Base-by-base conservation (phyloP, 23 tunicate species). In the Aplidium turbinatum region DNA sequence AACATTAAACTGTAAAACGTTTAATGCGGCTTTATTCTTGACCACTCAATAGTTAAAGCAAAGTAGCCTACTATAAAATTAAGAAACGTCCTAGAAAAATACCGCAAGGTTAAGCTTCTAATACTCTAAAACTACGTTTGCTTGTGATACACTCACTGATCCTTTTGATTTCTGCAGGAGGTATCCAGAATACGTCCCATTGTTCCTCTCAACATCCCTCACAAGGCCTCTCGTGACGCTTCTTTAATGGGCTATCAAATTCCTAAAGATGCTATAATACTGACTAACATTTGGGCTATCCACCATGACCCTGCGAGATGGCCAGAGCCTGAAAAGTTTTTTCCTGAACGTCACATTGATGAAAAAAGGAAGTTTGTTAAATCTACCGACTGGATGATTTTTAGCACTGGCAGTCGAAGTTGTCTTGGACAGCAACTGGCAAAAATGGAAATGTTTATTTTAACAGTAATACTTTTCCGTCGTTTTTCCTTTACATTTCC, bases 361-460 rank as follows among this genome's bases (percentile, higher is more conserved):
- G 68, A n/a, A 29, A 58, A 81, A 21, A 87, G 95, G 33, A 75
- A 80, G 62, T 87, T 87, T 64, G 26, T 45, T 11, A 87, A 87
- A 65, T 56, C 70, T 2, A 63, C 70, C 19, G 31, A 65, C 55
- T 45, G 46, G 78, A 73, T 80, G 9, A 82, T 78, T 27, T 87
- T 81, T 47, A 60, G 53, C n/a, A 68, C 75, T 1, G 95, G 95
- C 30, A 46, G 73, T 0, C 48, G 95, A 30, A 57, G 56, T 30
- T 87, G 95, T 38, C 46, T 81, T 0, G 95, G 95, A 18, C 73
- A 71, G 39, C 85, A 72, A 32, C 68, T 87, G 33, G 95, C 95
- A 4, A 74, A 80, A 22, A 81, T 87, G 82, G 95, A 87, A 65
- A 55, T 81, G 20, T 74, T 81, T 32, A 56, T 85, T 4, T 16